Base-by-base conservation (phyloP, 1,140 invertebrate species). In the Delia radicum region DNA sequence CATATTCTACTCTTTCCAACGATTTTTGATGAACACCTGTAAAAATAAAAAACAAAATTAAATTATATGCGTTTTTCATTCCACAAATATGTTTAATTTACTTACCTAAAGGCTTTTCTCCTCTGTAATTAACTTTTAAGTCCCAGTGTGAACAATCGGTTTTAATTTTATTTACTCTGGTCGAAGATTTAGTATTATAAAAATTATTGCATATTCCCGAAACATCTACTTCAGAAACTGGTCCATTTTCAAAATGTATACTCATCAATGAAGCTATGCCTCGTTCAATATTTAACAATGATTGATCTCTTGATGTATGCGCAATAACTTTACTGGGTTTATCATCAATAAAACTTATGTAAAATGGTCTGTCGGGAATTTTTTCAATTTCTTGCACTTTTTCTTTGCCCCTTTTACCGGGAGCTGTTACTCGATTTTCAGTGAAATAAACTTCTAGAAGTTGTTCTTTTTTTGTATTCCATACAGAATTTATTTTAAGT, bases 251-350 rank as follows among this genome's bases (percentile, higher is more conserved):
- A n/a, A 87, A 81, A 77, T 88, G 88, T 69, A 92, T 89, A 85
- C 94, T 93, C n/a, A 95, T 90, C 5, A 94, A 81, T 81, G 91
- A 91, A 7, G 91, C 90, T 21, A 94, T 88, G 8, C 92, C 92
- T 79, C 92, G 92, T 81, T 94, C 93, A 1, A 94, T 77, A 82
- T 94, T 94, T 1, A 89, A 77, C 28, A 92, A 80, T 0, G 92
- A 91, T 13, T 88, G 78, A 74, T 88, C 87, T 77, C 78, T 79
- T 0, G 79, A 80, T 0, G 79, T 79, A 21, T 85, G 83, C 2
- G 83, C 83, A 13, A 85, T 80, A 31, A 85, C 77, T 73, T 84
- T 78, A 3, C 78, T 74, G 2, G 83, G 81, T 55, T 81, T 81
- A 0, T 81, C 81, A n/a, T 80, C 74, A 3, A 80, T 75, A 55